Evolutionary conservation across 2,797 vertebrate species (phyloP), one percentile per base, ranked within the genome.

Genomic region (Enteromius argenteus): DNA sequence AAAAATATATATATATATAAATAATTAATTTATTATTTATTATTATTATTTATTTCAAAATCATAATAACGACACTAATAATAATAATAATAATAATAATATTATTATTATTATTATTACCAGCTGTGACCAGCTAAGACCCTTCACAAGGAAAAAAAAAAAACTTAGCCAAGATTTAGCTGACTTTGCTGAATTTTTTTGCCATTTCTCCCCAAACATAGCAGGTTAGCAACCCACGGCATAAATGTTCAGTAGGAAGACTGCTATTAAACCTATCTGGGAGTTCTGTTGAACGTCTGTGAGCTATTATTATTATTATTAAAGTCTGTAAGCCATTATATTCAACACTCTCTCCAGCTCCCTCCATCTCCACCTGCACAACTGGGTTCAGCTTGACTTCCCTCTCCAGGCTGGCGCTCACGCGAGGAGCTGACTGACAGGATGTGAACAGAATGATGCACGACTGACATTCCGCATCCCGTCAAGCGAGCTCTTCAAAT

Each of bases 371-470:
- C 58, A 66, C 13, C 23, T n/a, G 66, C 67, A 21, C 53, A 60
- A 11, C 80, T 73, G 53, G 0, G 44, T 51, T 83, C 81, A 53
- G 81, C 81, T 83, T 42, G 44, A 83, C 81, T 83, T 83, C 62
- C 35, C 81, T 39, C 81, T 66, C 81, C 72, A 49, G 46, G 66
- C 67, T 15, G n/a, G 78, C 7, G 37, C 49, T 60, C 37, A 44
- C 37, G 17, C 37, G 51, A 68, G 27, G 68, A 44, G 53, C 68
- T n/a, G 44, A 83, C 72, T 75, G 81, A 83, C 81, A 76, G 81
- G 81, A 76, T 67, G 80, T 83, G 81, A 83, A 56, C 72, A 13
- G 60, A 76, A 83, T 75, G 81, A 83, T 83, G 72, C 72, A 83
- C 66, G 72, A 76, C 72, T 83, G 81, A 76, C 81, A 83, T 67